phyloP scores from a whole-genome alignment of 2,113 vertebrate genomes.

The Amphiprion percula region DNA sequence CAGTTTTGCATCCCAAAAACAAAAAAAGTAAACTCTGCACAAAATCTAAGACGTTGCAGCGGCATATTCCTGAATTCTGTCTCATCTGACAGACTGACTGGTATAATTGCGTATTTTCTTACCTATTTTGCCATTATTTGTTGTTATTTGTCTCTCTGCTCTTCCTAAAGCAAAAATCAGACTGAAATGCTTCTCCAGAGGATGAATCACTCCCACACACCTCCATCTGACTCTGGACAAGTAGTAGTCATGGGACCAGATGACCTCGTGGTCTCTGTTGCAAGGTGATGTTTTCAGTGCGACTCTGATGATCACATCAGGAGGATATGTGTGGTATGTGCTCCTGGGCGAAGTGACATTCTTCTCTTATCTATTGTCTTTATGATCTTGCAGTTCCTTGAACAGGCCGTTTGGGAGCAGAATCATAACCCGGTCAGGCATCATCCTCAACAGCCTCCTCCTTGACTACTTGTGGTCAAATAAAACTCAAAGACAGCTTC shows the following conservation, averaged over 20 bases:
- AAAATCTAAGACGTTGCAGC: no score
- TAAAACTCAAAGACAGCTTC: slow-evolving; percentile 76
- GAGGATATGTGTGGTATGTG: slow-evolving; percentile 39
- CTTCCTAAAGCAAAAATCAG: slow-evolving; percentile 81
- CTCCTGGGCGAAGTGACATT: slow-evolving; percentile 4
- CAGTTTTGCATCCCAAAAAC: no score
- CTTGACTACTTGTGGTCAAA: slow-evolving; percentile 89
- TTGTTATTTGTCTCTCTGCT: background rate
- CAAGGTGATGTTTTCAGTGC: slow-evolving; percentile 75
- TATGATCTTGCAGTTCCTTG: slow-evolving; percentile 83
- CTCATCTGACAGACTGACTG: no score
- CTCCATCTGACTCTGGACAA: slow-evolving; percentile 79
- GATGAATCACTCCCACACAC: slow-evolving; percentile 82
- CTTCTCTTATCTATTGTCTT: slow-evolving; percentile 28
- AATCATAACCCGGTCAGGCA: slow-evolving; percentile 88
- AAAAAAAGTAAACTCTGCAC: no score
- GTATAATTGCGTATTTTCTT: no score
- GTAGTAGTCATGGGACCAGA: slow-evolving; percentile 90
- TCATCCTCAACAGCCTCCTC: slow-evolving; percentile 91
- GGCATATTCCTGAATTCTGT: no score
- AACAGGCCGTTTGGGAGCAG: slow-evolving; percentile 90
- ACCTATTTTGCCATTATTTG: background rate
- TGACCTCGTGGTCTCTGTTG: slow-evolving; percentile 88
- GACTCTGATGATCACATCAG: background rate
- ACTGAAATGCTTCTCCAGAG: slow-evolving; percentile 80